Evolutionary conservation across 2,113 vertebrate species (phyloP), one percentile per base, ranked within the genome.

Genomic region (Pimephales promelas): DNA sequence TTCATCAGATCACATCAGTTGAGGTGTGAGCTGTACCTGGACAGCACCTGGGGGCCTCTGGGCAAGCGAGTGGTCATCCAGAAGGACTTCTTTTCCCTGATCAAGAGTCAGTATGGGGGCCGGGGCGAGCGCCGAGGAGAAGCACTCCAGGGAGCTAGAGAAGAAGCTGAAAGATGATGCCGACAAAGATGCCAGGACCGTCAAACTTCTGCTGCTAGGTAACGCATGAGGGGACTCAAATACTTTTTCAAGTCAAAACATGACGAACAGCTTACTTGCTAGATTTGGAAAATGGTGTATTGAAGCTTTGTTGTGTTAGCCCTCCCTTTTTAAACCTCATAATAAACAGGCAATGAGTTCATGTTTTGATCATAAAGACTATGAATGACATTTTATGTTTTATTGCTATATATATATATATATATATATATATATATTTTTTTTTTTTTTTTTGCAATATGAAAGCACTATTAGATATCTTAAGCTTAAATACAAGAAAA

Each of bases 141-240:
- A 99, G 85, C 98, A 95, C 88, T 99, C 98, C 85, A 96, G 93
- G 0, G 97, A 99, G 89, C 92, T 99, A 87, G 98, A 99, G 91
- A 99, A 97, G 93, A 99, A 96, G 90, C 94, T 99, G 87, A 98
- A 97, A 86, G 97, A 99, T 86, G 98, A 99, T 1, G 98, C 96
- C 0, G 98, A 99, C 89, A 97, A 92, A 86, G 98, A 99, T 68
- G 98, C 98, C 84, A 96, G 97, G 87, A 99, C 98, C 0, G 98
- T 99, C 90, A 99, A 99, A 89, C 94, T 99, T 89, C 96, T 99
- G 89, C 96, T 99, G 87, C 93, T 99, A 90, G 98, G 98, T 99
- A 97, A 68, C 36, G 43, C 40, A 26, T n/a, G 34, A 70, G 40
- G 14, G 43, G 56, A 73, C 66, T 64, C 45, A 28, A 4, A 49